These are phyloP conservation scores for Styela clava DNA, from an alignment of 23 tunicate genomes.

Conservation along the genomic window DNA sequence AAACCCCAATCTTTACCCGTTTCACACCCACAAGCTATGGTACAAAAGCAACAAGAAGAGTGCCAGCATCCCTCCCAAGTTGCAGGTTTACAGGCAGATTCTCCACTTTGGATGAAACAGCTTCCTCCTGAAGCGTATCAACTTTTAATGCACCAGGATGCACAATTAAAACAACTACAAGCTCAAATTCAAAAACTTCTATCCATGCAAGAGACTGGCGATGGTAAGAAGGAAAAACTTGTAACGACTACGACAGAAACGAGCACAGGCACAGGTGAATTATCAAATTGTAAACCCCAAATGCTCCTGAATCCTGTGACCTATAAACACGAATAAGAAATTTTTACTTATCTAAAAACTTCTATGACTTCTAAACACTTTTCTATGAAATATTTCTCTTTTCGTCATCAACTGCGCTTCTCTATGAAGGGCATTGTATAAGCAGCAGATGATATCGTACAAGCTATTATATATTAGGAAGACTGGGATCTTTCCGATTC, in stretches of 20 bases:
- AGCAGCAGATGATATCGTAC: too few species aligned
- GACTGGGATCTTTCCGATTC: too few species aligned
- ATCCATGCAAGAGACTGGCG: neutral
- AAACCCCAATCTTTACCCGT: neutral
- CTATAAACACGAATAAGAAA: too few species aligned
- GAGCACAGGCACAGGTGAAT: neutral
- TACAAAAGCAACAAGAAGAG: neutral
- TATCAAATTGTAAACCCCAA: neutral
- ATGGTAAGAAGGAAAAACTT: neutral
- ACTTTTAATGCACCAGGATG: constrained; percentile 37
- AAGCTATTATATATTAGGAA: too few species aligned
- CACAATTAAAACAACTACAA: constrained; percentile 30
- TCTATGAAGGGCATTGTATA: too few species aligned
- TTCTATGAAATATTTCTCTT: too few species aligned
- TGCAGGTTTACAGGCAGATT: neutral
- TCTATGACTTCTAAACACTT: too few species aligned
- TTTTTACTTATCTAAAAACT: too few species aligned
- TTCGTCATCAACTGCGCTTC: too few species aligned
- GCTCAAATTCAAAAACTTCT: constrained; percentile 16
- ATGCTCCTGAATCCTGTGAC: too few species aligned
- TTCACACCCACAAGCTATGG: neutral
- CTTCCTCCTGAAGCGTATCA: constrained; percentile 42
- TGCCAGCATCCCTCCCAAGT: neutral
- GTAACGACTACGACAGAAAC: neutral
- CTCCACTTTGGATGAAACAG: constrained; percentile 32